Conservation (phyloP, 2,797 vertebrate genomes). For the Gymnodraco acuticeps region DNA sequence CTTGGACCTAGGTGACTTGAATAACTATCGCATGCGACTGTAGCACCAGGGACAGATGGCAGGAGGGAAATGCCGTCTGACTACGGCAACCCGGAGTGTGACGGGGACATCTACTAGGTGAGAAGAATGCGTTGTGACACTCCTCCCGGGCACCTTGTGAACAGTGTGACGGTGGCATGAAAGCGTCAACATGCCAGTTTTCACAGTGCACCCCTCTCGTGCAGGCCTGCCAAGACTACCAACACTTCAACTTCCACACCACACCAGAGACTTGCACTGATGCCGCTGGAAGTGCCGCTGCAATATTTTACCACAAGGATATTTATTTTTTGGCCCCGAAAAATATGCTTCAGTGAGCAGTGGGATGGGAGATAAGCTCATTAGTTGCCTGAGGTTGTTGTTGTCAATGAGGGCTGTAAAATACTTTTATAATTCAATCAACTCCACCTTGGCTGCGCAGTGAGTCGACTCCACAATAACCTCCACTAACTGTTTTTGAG, state of each 20-base stretch:
- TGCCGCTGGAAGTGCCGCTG: constrained; percentile 44
- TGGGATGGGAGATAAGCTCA: constrained; percentile 52
- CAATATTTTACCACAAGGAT: constrained; percentile 45
- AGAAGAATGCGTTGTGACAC: constrained; percentile 77
- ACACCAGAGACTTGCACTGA: constrained; percentile 43
- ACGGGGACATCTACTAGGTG: constrained; percentile 75
- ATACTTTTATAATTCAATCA: constrained; percentile 61
- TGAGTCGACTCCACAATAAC: constrained; percentile 46
- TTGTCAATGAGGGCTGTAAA: constrained; percentile 53
- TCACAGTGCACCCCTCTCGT: constrained; percentile 68
- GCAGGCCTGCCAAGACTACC: constrained; percentile 61
- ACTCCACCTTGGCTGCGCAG: constrained; percentile 47
- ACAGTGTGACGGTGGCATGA: constrained; percentile 77
- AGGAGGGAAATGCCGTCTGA: constrained; percentile 74
- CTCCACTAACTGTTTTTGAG: constrained; percentile 52
- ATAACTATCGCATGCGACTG: constrained; percentile 53
- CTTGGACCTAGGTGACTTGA: constrained; percentile 56
- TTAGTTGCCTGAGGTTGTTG: constrained; percentile 52
- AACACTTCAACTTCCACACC: constrained; percentile 64
- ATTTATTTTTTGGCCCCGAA: constrained; percentile 35
- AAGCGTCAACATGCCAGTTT: constrained; percentile 78
- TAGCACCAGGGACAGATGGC: constrained; percentile 63
- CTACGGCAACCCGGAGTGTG: constrained; percentile 72
- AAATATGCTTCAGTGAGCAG: constrained; percentile 30
- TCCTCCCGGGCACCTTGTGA: constrained; percentile 78